Evolutionary conservation across 1,140 invertebrate genomes (phyloP).

Genomic region (Dysdera silvatica): DNA sequence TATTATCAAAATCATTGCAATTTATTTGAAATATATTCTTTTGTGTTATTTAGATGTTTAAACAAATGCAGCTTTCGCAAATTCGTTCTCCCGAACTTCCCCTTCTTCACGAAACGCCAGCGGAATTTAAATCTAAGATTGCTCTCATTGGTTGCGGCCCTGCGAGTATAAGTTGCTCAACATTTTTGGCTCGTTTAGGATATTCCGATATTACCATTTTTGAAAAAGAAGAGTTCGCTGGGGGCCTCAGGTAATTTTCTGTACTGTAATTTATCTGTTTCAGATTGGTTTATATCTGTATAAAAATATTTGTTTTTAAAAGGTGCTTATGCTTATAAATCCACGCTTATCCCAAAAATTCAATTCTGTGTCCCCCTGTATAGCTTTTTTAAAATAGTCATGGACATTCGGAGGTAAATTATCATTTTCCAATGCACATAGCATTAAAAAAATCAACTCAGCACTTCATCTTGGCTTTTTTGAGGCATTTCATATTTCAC

Average conservation of each 20-base stretch:
- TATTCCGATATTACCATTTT: conserved; percentile 87
- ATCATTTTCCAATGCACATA: too few relatives aligned
- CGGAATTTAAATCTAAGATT: conserved; percentile 63
- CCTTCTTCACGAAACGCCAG: conserved; percentile 46
- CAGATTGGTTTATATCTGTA: neutral
- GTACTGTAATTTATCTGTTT: neutral
- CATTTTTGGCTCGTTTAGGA: conserved; percentile 84
- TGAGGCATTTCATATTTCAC: too few relatives aligned
- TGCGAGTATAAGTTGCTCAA: conserved; percentile 92
- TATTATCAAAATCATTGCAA: too few relatives aligned
- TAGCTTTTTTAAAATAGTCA: too few relatives aligned
- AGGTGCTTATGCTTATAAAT: too few relatives aligned
- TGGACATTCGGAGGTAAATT: too few relatives aligned
- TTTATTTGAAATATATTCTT: neutral
- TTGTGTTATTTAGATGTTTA: conserved; percentile 79
- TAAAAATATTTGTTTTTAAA: neutral
- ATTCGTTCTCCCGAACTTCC: conserved; percentile 59
- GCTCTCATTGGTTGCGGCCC: conserved; percentile 90
- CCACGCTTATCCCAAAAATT: too few relatives aligned
- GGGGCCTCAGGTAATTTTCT: conserved; percentile 69
- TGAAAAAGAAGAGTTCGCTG: conserved; percentile 77
- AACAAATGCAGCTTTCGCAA: conserved; percentile 85
- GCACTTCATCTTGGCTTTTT: too few relatives aligned
- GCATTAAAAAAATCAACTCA: too few relatives aligned
- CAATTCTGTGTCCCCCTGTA: too few relatives aligned